Base-by-base conservation (phyloP, 2,113 vertebrate species). In the Scophthalmus maximus region DNA sequence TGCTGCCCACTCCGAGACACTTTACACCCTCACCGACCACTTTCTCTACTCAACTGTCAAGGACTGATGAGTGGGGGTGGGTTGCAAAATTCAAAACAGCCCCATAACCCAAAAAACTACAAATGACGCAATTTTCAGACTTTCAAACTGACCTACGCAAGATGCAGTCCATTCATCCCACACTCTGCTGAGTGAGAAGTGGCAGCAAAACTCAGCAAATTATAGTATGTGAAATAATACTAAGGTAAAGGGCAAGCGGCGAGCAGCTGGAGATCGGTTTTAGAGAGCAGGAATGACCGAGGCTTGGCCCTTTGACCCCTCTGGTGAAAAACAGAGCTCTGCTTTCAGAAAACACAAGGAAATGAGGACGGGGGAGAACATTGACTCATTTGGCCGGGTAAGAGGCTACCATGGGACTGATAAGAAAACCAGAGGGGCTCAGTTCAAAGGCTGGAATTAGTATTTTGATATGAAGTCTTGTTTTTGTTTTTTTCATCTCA, bases 311-410 rank as follows among this genome's bases (percentile, higher is more conserved):
- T 65, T n/a, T 84, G 87, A 89, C 82, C 80, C n/a, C 68, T 64
- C 34, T 78, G 84, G 87, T 87, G 84, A 79, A 90, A 89, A 92
- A 79, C 90, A 92, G 89, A 89, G 76, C 88, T 85, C 46, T 0
- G 56, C 51, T 66, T 68, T 75, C 67, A 74, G 73, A 79, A 77
- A 83, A 77, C 56, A 68, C 32, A 68, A 86, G 81, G 83, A 90
- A 93, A 87, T 86, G 87, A 87, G 84, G 60, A 79, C 53, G 49
- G 61, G 64, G 80, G 71, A 30, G 73, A 68, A 62, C 66, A 12
- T 20, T 34, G 46, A 55, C 65, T 78, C 80, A 89, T 90, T 86
- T 89, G 72, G 50, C 51, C 74, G 65, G 80, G 50, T 79, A 76
- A 73, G 67, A 73, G 38, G 60, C 68, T 69, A 73, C 82, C 70